phyloP scores from a whole-genome alignment of 2,888 invertebrate genomes.

The Tinea semifulvella region DNA sequence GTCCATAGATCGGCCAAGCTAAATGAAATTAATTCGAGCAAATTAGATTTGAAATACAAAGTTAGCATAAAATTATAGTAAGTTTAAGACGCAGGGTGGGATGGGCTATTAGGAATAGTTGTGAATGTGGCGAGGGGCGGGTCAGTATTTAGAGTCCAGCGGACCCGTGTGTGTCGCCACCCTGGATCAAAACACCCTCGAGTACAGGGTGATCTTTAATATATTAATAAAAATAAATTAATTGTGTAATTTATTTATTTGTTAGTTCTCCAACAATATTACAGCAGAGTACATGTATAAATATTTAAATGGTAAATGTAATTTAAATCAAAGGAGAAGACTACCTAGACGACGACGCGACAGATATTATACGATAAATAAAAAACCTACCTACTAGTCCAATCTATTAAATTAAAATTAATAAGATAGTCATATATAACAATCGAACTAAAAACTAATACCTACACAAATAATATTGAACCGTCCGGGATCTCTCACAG shows the following conservation, averaged over 20 bases:
- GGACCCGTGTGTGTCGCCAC: constrained; percentile 34
- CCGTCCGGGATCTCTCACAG: too few relatives aligned
- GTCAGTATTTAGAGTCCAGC: constrained; percentile 41
- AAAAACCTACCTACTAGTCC: too few relatives aligned
- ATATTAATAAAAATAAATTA: background rate
- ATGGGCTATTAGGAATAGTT: constrained; percentile 62
- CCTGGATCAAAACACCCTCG: constrained; percentile 14
- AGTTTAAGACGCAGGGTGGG: constrained; percentile 21
- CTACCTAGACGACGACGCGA: too few relatives aligned
- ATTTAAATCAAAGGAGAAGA: too few relatives aligned
- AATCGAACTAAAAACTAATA: too few relatives aligned
- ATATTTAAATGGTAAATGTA: background rate
- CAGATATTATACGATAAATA: too few relatives aligned
- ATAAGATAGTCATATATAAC: too few relatives aligned
- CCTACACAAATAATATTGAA: too few relatives aligned
- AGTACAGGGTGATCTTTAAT: background rate
- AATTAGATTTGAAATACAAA: constrained; percentile 3
- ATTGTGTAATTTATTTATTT: background rate
- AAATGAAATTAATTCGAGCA: too few relatives aligned
- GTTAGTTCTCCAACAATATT: background rate
- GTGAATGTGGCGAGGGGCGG: constrained; percentile 28
- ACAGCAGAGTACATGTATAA: background rate
- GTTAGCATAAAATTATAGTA: constrained; percentile 8
- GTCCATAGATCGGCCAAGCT: too few relatives aligned
- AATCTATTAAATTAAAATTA: too few relatives aligned